Evolutionary conservation across 2,797 vertebrate species (phyloP).

Genomic region (Myioborus miniatus): DNA sequence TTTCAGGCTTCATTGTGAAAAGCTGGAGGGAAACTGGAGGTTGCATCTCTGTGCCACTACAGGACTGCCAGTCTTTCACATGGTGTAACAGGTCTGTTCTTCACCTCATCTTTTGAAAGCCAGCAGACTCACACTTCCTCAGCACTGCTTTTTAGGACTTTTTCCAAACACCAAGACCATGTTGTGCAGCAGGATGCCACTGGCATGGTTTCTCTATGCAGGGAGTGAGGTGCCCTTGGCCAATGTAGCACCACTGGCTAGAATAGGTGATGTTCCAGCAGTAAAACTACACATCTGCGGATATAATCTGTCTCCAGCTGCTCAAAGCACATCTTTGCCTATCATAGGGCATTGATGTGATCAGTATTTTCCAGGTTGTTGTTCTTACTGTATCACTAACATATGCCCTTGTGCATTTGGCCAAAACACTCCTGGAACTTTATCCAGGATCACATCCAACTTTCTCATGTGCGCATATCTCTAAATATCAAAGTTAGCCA

Average conservation of each 20-base stretch:
- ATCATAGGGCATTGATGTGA: background rate
- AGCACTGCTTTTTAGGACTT: background rate
- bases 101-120: background rate
- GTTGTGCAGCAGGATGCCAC: background rate
- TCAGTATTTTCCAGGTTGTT: background rate
- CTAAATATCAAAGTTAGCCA: conserved; percentile 53
- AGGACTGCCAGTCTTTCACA: background rate
- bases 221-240: background rate
- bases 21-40: background rate
- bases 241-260: background rate
- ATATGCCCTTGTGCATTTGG: background rate
- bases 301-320: background rate
- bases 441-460: background rate
- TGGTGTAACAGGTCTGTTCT: background rate
- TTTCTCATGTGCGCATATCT: conserved; percentile 28
- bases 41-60: background rate
- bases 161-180: background rate
- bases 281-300: background rate
- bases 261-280: background rate
- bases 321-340: background rate
- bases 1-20: background rate
- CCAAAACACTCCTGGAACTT: background rate
- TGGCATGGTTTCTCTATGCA: background rate
- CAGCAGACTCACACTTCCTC: background rate
- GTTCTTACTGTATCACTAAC: background rate